These are phyloP conservation scores for Formica exsecta DNA, from an alignment of 1,140 invertebrate genomes.

Conservation along the genomic window DNA sequence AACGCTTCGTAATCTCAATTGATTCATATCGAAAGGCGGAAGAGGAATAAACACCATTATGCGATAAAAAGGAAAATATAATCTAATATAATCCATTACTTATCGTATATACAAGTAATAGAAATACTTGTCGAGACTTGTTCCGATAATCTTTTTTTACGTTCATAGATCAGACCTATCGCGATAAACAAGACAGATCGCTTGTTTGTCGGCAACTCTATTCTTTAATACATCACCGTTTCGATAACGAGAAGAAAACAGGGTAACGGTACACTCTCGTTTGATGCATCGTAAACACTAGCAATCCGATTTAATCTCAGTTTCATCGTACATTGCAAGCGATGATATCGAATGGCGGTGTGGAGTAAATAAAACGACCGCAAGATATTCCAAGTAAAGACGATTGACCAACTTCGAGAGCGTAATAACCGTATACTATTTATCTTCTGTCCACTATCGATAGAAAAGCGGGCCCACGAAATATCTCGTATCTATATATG, in stretches of 20 bases:
- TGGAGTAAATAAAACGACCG: slow-evolving; percentile 59
- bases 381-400: slow-evolving; percentile 64
- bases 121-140: background rate
- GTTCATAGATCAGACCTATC: background rate
- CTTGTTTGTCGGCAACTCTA: background rate
- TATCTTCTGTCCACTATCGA: slow-evolving; percentile 75
- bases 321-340: slow-evolving; percentile 10
- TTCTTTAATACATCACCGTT: slow-evolving; percentile 12
- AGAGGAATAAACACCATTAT: background rate
- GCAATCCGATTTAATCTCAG: slow-evolving; percentile 54
- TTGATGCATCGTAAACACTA: slow-evolving; percentile 7
- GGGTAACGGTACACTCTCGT: background rate
- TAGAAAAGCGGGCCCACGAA: slow-evolving; percentile 56
- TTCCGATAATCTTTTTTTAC: slow-evolving; percentile 17
- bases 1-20: slow-evolving; percentile 20
- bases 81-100: slow-evolving; percentile 21
- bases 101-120: background rate
- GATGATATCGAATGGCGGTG: slow-evolving; percentile 57
- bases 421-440: slow-evolving; percentile 55
- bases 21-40: slow-evolving; percentile 9
- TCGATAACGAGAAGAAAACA: slow-evolving; percentile 10
- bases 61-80: slow-evolving; percentile 1
- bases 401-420: slow-evolving; percentile 57
- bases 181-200: slow-evolving; percentile 7
- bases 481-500: background rate